Evolutionary conservation across 2,797 vertebrate genomes (phyloP).

Genomic region (Rhinophrynus dorsalis): DNA sequence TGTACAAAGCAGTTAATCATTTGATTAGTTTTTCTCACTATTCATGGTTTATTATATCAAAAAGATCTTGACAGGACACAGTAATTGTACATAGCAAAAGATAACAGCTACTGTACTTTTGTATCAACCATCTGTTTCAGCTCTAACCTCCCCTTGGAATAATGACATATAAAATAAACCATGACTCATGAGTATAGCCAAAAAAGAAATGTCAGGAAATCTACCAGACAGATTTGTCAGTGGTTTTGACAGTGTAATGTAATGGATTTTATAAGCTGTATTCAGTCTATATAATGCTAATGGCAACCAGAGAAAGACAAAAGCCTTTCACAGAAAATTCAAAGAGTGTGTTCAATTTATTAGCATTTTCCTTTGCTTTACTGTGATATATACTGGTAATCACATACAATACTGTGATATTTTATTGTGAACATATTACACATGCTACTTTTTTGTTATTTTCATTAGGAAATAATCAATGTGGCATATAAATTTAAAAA

Average conservation of each 20-base stretch:
- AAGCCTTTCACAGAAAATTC: neutral
- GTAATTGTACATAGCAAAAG: neutral
- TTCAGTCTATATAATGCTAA: neutral
- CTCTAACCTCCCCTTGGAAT: slow-evolving; percentile 4
- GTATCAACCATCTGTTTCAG: slow-evolving; percentile 13
- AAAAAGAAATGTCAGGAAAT: slow-evolving; percentile 13
- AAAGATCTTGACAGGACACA: neutral
- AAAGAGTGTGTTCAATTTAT: too few relatives aligned
- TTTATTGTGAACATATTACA: too few relatives aligned
- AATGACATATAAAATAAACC: slow-evolving; percentile 24
- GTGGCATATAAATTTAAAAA: too few relatives aligned
- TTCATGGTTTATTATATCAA: too few relatives aligned
- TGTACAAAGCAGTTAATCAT: too few relatives aligned
- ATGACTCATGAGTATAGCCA: neutral
- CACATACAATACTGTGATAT: too few relatives aligned
- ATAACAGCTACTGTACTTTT: neutral
- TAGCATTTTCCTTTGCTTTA: too few relatives aligned
- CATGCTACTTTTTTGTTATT: too few relatives aligned
- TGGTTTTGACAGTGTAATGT: neutral
- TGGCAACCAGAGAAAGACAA: neutral
- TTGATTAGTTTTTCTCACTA: too few relatives aligned
- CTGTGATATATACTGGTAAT: too few relatives aligned
- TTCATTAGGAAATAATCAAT: too few relatives aligned
- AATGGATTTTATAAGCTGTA: neutral
- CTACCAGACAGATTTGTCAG: slow-evolving; percentile 14